These are phyloP conservation scores for Baccha elongata DNA, from an alignment of 2,888 invertebrate genomes.

Conservation along the genomic window DNA sequence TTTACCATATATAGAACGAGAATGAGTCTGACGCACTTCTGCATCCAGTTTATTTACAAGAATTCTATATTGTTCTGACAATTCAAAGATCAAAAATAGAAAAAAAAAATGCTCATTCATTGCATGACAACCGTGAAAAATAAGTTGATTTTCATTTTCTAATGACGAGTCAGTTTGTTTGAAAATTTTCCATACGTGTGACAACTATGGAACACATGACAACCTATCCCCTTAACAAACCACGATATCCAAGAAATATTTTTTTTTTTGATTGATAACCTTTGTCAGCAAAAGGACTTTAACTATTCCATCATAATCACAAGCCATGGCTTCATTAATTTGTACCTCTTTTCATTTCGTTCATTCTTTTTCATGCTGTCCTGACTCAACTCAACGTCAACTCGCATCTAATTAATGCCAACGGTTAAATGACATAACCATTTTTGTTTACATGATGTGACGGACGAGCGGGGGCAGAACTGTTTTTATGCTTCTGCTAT, in stretches of 20 bases:
- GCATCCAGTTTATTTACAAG: no score
- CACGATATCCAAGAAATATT: conserved; percentile 9
- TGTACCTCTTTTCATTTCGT: neutral
- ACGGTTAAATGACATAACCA: conserved; percentile 67
- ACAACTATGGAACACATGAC: neutral
- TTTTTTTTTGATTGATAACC: conserved; percentile 51
- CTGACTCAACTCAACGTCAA: conserved; percentile 27
- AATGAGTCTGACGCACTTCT: no score
- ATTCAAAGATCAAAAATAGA: no score
- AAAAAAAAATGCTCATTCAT: no score
- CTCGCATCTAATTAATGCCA: conserved; percentile 62
- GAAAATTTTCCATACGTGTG: neutral
- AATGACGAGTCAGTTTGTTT: no score
- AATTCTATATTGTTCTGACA: no score
- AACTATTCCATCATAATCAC: conserved; percentile 66
- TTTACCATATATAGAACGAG: no score
- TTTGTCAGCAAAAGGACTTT: conserved; percentile 51
- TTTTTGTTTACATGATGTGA: conserved; percentile 59
- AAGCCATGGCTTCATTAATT: conserved; percentile 49
- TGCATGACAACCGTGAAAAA: no score
- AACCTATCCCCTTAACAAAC: neutral
- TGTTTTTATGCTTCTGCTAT: conserved; percentile 37
- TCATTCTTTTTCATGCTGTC: conserved; percentile 13
- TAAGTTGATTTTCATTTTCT: no score
- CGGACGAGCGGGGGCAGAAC: neutral